Evolutionary conservation across 2,888 invertebrate species (phyloP).

Genomic region (Philereme vetulata): DNA sequence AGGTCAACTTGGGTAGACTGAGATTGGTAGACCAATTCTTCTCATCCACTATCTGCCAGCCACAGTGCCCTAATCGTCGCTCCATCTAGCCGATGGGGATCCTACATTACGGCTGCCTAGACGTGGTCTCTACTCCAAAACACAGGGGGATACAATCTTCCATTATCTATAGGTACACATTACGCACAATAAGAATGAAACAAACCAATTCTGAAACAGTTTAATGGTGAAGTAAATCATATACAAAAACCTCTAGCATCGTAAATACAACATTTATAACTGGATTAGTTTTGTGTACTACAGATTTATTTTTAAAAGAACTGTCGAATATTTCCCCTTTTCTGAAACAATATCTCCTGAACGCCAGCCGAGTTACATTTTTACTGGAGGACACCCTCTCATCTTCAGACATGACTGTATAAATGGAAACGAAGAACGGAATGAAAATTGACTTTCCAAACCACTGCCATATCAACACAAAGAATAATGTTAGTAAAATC

Average conservation of each 20-base stretch:
- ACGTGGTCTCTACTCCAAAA: too few relatives aligned
- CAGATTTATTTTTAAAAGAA: constrained; percentile 41
- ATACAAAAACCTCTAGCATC: constrained; percentile 5
- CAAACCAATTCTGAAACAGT: not conserved
- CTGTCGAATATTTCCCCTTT: constrained; percentile 71
- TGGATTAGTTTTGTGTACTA: constrained; percentile 1
- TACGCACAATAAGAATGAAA: too few relatives aligned
- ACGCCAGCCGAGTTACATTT: constrained; percentile 48
- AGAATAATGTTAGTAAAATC: constrained; percentile 54
- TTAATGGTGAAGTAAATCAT: constrained; percentile 13
- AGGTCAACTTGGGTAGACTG: too few relatives aligned
- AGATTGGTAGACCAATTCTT: too few relatives aligned
- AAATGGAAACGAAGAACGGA: constrained; percentile 57
- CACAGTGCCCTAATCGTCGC: too few relatives aligned
- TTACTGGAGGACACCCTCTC: not conserved
- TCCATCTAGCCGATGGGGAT: too few relatives aligned
- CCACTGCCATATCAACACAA: constrained; percentile 57
- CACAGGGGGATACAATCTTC: too few relatives aligned
- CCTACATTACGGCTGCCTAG: too few relatives aligned
- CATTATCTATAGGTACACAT: too few relatives aligned
- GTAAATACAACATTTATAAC: constrained; percentile 8
- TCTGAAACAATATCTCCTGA: constrained; percentile 70
- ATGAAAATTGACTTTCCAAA: constrained; percentile 57
- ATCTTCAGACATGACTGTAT: constrained; percentile 40
- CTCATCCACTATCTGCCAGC: too few relatives aligned